Evolutionary conservation across 2,888 invertebrate species (phyloP).

Genomic region (Lissocephala sabroskyi): DNA sequence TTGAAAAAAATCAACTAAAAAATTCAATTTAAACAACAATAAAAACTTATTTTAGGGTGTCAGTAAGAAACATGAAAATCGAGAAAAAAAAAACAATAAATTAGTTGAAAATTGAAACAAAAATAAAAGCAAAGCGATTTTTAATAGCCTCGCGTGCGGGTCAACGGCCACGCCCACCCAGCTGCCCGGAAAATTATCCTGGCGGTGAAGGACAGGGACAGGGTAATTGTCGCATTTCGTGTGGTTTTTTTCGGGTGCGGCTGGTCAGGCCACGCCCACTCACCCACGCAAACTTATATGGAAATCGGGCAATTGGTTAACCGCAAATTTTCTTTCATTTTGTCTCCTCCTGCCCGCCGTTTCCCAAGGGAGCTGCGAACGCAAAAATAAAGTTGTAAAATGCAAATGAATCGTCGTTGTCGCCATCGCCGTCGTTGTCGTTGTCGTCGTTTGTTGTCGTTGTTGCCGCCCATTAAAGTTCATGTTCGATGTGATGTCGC

Average conservation of each 20-base stretch:
- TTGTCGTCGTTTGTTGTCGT: constrained; percentile 17
- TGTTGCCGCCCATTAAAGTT: constrained; percentile 47
- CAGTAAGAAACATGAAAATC: constrained; percentile 30
- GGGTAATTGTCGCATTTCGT: constrained; percentile 50
- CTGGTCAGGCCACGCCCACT: constrained; percentile 5
- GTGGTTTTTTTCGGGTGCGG: too few species aligned
- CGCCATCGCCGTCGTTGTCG: constrained; percentile 13
- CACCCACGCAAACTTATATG: constrained; percentile 2
- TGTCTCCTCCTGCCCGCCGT: constrained; percentile 31
- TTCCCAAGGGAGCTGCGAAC: too few species aligned
- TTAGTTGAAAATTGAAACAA: constrained; percentile 61
- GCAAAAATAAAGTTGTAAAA: constrained; percentile 60
- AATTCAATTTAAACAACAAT: constrained; percentile 4
- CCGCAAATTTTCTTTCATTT: constrained; percentile 47
- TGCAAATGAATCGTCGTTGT: constrained; percentile 51
- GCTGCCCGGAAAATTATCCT: too few species aligned
- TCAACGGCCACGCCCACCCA: constrained; percentile 9
- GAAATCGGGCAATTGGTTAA: constrained; percentile 49
- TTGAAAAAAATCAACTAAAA: constrained; percentile 16
- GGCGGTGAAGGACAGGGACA: too few species aligned
- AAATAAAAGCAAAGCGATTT: constrained; percentile 28
- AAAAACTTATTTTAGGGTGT: constrained; percentile 46
- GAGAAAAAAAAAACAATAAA: constrained; percentile 42
- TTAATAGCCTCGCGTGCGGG: constrained; percentile 22
- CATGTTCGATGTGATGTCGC: constrained; percentile 64